Evolutionary conservation across 2,113 vertebrate species (phyloP).

Genomic region (Zingel zingel): DNA sequence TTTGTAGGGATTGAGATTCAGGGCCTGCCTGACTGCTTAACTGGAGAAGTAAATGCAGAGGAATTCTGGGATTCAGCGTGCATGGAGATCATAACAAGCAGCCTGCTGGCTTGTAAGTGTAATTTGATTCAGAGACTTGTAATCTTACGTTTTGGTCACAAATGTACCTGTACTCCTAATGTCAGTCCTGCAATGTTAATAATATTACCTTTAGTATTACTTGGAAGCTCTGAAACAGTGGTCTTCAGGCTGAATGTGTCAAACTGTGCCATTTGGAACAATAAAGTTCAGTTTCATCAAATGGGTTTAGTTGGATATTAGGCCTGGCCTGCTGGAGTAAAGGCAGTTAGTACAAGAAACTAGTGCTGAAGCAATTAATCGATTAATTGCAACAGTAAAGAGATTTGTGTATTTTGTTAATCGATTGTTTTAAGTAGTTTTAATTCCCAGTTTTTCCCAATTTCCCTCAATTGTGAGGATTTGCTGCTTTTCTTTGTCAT

Average conservation of each 20-base stretch:
- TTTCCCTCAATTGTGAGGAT: too few species aligned
- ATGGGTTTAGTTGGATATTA: too few species aligned
- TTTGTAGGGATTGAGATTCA: constrained; percentile 8
- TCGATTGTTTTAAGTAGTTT: too few species aligned
- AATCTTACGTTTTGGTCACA: neutral
- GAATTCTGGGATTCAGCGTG: constrained; percentile 13
- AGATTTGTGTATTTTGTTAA: too few species aligned
- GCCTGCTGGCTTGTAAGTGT: constrained; percentile 16
- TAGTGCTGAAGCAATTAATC: too few species aligned
- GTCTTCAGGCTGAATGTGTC: neutral
- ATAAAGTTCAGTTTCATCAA: neutral
- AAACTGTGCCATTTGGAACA: neutral
- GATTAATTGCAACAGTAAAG: too few species aligned
- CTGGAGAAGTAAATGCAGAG: constrained; percentile 2
- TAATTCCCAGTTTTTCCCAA: too few species aligned
- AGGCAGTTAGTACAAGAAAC: neutral
- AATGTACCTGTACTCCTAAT: neutral
- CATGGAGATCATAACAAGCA: constrained; percentile 1
- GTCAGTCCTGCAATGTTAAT: neutral
- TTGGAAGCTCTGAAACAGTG: neutral
- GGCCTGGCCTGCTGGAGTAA: neutral
- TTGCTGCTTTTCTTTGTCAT: too few species aligned
- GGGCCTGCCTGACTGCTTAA: neutral
- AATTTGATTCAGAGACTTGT: neutral
- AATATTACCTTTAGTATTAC: neutral